These are phyloP conservation scores for Orientallactaga sibirica DNA, from an alignment of 2,797 vertebrate species.

Conservation along the genomic window DNA sequence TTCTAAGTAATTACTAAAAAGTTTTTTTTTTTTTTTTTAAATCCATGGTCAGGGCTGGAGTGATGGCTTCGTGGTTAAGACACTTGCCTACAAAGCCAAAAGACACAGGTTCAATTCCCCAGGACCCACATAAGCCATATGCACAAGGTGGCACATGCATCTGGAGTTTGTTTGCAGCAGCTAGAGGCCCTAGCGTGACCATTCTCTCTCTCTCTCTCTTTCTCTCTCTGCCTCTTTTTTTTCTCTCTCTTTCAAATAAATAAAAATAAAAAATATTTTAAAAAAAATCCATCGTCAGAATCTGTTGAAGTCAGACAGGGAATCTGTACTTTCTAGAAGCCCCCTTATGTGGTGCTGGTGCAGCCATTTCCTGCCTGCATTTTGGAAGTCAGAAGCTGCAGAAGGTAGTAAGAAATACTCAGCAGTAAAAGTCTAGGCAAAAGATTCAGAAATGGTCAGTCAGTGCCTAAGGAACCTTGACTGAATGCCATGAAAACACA, in stretches of 20 bases:
- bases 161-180: no score
- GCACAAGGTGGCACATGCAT: no score
- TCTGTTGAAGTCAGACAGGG: neutral
- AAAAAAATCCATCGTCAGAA: no score
- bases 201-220: no score
- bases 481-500: neutral
- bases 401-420: neutral
- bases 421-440: neutral
- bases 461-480: neutral
- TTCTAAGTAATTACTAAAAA: conserved; percentile 6
- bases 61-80: neutral
- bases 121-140: no score
- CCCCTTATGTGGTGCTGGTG: neutral
- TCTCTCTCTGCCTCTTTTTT: no score
- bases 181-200: no score
- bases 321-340: neutral
- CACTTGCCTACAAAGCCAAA: neutral
- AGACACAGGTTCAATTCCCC: neutral
- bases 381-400: neutral
- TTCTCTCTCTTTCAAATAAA: no score
- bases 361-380: neutral
- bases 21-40: neutral
- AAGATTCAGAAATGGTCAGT: neutral
- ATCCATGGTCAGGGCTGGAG: neutral
- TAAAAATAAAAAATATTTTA: no score